Evolutionary conservation across 2,113 vertebrate genomes (phyloP).

Genomic region (Genyomyrus donnyi): DNA sequence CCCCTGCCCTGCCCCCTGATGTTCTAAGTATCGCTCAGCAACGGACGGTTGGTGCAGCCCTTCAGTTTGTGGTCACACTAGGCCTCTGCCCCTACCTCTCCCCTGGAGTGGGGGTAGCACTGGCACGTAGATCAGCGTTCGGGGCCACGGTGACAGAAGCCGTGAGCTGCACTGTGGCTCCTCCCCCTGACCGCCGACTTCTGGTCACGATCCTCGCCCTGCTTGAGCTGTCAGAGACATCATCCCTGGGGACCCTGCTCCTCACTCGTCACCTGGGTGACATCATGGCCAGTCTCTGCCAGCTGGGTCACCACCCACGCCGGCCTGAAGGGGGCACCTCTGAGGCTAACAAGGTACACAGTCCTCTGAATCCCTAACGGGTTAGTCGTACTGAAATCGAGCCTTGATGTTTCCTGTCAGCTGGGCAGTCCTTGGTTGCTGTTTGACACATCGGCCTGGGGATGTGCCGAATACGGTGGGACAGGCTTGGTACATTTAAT

Average conservation of each 20-base stretch:
- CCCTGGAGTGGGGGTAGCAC: slow-evolving; percentile 69
- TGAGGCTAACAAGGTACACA: slow-evolving; percentile 44
- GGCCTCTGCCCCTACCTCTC: slow-evolving; percentile 75
- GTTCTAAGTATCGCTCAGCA: slow-evolving; percentile 74
- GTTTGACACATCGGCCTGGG: background rate
- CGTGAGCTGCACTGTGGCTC: slow-evolving; percentile 19
- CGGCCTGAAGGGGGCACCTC: slow-evolving; percentile 32
- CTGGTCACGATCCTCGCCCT: slow-evolving; percentile 52
- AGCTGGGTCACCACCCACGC: slow-evolving; percentile 67
- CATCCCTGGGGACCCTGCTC: slow-evolving; percentile 63
- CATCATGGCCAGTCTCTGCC: slow-evolving; percentile 74
- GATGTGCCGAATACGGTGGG: background rate
- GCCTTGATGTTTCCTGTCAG: background rate
- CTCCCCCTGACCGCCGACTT: slow-evolving; percentile 46
- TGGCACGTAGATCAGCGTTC: slow-evolving; percentile 64
- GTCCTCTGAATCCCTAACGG: background rate
- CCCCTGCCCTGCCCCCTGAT: slow-evolving; percentile 73
- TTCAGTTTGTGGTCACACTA: slow-evolving; percentile 76
- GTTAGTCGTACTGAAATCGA: background rate
- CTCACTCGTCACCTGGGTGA: slow-evolving; percentile 77
- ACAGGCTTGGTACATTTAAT: background rate
- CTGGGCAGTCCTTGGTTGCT: background rate
- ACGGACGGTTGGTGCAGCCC: slow-evolving; percentile 56
- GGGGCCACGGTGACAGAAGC: slow-evolving; percentile 55
- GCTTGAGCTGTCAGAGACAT: slow-evolving; percentile 54